A percentile compares a stretch with the other conserved stretches of the same genome.
These are phyloP conservation scores for Strigops habroptila DNA, from an alignment of 2,113 vertebrate species.

Conservation along the genomic window DNA sequence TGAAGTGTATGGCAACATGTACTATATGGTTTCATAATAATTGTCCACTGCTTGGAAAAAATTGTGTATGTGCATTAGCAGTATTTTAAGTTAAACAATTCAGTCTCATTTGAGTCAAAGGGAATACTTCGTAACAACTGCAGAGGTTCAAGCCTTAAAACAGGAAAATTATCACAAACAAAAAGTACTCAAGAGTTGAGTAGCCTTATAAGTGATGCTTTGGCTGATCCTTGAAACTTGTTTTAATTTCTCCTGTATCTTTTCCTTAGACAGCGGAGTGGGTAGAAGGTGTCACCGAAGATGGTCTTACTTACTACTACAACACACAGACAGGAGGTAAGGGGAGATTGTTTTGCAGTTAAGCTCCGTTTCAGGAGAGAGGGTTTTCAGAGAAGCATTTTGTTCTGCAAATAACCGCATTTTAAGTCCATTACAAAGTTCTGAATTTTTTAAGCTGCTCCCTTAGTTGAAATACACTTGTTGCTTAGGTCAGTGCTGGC, in stretches of 20 bases:
- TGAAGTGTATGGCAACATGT: background rate
- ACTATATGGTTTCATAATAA: background rate
- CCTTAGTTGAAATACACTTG: background rate
- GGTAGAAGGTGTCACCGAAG: slow-evolving; percentile 87
- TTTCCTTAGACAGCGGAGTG: slow-evolving; percentile 70
- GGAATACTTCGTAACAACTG: background rate
- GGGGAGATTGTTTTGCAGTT: background rate
- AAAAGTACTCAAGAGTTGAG: background rate
- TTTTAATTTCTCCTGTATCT: background rate
- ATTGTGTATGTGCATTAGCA: background rate
- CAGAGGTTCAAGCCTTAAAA: background rate
- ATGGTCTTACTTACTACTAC: slow-evolving; percentile 91
- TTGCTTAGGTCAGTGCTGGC: background rate
- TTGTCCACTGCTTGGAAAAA: background rate
- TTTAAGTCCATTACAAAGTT: background rate
- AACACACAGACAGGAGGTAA: slow-evolving; percentile 89
- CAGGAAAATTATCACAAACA: background rate
- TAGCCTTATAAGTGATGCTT: background rate
- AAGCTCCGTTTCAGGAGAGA: background rate
- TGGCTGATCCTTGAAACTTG: background rate
- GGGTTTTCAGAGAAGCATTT: background rate
- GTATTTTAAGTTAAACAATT: background rate
- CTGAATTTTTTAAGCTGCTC: background rate
- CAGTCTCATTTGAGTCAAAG: background rate
- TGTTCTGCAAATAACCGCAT: background rate